A percentile compares a stretch with the other conserved stretches of the same genome.
phyloP scores from a whole-genome alignment of 2,113 vertebrate species.

The Microcebus lehilahytsara region DNA sequence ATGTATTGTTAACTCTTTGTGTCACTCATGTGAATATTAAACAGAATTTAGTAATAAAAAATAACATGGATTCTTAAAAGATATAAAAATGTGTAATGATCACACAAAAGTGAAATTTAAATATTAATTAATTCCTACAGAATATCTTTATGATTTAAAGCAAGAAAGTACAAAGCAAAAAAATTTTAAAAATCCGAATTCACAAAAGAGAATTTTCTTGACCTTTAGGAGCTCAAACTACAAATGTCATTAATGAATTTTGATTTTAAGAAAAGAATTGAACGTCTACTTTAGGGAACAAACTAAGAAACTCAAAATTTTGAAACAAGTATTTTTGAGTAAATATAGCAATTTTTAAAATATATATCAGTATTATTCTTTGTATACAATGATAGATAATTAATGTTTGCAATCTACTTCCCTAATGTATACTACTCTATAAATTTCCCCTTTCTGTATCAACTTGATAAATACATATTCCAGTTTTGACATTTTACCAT shows the following conservation, averaged over 20 bases:
- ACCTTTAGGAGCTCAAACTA: constrained; percentile 37
- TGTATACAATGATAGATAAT: background rate
- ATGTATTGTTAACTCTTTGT: constrained; percentile 74
- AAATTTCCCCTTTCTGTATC: background rate
- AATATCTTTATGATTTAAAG: constrained; percentile 42
- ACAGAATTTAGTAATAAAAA: constrained; percentile 66
- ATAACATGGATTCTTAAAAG: constrained; percentile 59
- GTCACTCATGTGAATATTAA: constrained; percentile 74
- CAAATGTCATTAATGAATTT: background rate
- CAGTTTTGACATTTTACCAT: constrained; percentile 36
- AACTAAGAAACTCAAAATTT: constrained; percentile 49
- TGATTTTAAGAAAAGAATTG: background rate
- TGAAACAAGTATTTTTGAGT: constrained; percentile 47
- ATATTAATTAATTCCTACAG: constrained; percentile 69
- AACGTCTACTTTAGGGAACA: background rate
- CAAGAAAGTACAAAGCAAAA: constrained; percentile 51
- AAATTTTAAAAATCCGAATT: constrained; percentile 59
- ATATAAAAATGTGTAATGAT: constrained; percentile 67
- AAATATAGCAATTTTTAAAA: background rate
- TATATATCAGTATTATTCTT: background rate
- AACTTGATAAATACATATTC: background rate
- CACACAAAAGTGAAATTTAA: constrained; percentile 70
- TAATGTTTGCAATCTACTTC: background rate
- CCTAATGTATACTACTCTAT: background rate
- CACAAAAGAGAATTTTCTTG: constrained; percentile 60